Evolutionary conservation across 2,113 vertebrate genomes (phyloP).

Genomic region (Axis porcinus): DNA sequence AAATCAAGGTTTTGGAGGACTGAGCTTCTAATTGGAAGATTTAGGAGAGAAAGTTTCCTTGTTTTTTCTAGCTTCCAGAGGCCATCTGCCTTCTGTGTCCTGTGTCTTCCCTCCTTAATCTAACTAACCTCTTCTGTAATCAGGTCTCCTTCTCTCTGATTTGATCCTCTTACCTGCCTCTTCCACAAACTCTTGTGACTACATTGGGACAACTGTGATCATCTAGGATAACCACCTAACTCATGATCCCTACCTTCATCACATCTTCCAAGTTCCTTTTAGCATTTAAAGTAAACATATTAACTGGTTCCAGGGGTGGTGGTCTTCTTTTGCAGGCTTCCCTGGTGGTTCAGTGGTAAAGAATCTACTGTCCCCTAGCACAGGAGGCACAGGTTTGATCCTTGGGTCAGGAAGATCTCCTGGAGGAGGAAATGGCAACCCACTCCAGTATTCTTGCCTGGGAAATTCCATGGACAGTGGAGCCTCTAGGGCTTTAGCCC

Average conservation of each 20-base stretch:
- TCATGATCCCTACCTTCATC: not conserved
- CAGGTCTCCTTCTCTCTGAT: not conserved
- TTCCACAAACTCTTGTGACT: not conserved
- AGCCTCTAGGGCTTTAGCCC: not conserved
- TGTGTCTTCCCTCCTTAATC: not conserved
- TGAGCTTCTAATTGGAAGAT: not conserved
- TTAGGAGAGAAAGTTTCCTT: not conserved
- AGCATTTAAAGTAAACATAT: not conserved
- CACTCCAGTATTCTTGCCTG: not conserved
- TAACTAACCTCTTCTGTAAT: not conserved
- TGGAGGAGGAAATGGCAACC: not conserved
- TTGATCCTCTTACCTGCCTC: not conserved
- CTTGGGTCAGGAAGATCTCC: not conserved
- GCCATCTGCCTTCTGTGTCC: not conserved
- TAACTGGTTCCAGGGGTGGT: not conserved
- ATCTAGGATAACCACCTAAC: accelerated
- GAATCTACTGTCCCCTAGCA: not conserved
- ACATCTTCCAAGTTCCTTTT: not conserved
- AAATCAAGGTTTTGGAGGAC: not conserved
- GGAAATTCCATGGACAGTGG: not conserved
- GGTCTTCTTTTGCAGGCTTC: not conserved
- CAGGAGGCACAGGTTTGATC: not conserved
- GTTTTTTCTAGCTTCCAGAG: not conserved
- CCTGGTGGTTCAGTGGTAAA: not conserved
- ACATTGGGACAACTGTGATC: accelerated